Base-by-base conservation (phyloP, 2,888 invertebrate genomes). In the Sminthurides aquaticus region DNA sequence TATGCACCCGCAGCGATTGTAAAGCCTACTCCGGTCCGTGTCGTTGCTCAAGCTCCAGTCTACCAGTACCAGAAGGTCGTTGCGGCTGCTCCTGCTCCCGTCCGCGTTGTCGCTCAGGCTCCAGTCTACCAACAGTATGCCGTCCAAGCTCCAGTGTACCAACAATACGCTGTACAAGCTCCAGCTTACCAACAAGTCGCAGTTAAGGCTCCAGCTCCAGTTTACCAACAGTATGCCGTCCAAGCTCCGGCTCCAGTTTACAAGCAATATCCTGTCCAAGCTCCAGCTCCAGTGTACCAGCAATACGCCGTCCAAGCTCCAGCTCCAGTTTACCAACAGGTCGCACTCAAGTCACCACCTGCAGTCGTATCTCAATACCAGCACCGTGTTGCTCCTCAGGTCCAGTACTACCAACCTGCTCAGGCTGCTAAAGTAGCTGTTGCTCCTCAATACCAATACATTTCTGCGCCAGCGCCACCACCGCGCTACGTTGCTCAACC, bases 371-470 rank as follows among this genome's bases (percentile, higher is more conserved):
- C 5, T 20, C 62, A 66, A 49, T 66, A 49, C 34, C 62, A 62
- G 20, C 18, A 62, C 64, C 25, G 62, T 56, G 1, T 62, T 54
- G 55, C 67, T 25, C 59, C 66, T 3, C 55, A 24, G 18, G 56
- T 59, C 29, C 49, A 54, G 18, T 64, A 63, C 26, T 57, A 60
- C 22, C 57, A 25, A 34, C 49, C 62, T 25, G 56, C 62, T 48
- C n/a, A n/a, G n/a, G 57, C 29, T 27, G 49, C 55, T 18, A 11
- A 63, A 48, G 60, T 63, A 20, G 59, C 60, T 25, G 57, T 55
- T 15, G 26, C 25, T 48, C 48, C n/a, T 48, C 43, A 57, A 18
- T 56, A 61, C 24, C 62, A 60, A 49, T 18, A n/a, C 3, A 24
- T 52, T 18, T 60, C 49, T 24, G 43, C 22, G 29, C 64, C 58